These are phyloP conservation scores for Oxyura jamaicensis DNA, from an alignment of 2,113 vertebrate species.

Conservation along the genomic window DNA sequence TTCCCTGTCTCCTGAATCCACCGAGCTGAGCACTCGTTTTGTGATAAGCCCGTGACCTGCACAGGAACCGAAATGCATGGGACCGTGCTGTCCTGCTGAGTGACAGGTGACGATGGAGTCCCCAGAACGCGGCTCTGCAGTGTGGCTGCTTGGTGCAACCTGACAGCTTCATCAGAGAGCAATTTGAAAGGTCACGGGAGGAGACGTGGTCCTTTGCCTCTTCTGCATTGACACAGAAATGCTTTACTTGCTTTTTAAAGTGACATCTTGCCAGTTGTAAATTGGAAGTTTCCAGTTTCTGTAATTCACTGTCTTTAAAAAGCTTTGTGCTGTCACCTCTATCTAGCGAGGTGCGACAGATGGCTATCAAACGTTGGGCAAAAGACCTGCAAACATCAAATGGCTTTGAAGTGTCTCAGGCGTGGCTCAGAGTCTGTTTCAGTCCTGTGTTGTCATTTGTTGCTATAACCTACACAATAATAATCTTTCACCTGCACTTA, in stretches of 20 bases:
- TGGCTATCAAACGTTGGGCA: background rate
- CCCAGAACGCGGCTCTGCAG: background rate
- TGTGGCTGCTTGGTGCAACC: background rate
- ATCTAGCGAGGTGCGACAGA: background rate
- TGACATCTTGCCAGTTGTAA: background rate
- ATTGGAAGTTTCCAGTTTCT: background rate
- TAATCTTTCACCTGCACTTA: background rate
- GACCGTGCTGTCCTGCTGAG: background rate
- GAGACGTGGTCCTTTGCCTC: background rate
- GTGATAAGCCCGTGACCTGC: background rate
- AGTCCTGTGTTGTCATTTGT: background rate
- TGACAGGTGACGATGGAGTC: background rate
- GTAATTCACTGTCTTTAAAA: background rate
- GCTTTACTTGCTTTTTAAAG: background rate
- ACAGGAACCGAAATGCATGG: background rate
- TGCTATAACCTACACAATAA: background rate
- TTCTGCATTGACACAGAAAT: fast-evolving
- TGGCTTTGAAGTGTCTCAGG: background rate
- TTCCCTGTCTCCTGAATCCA: background rate
- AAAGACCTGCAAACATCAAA: background rate
- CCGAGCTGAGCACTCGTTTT: background rate
- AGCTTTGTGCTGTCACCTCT: background rate
- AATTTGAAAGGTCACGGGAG: background rate
- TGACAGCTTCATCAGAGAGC: constrained; percentile 26
- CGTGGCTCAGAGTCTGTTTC: background rate